Percentiles rank a stretch among this genome's conserved stretches.
Evolutionary conservation across 2,888 invertebrate species (phyloP).

Genomic region (Papilio elwesi): DNA sequence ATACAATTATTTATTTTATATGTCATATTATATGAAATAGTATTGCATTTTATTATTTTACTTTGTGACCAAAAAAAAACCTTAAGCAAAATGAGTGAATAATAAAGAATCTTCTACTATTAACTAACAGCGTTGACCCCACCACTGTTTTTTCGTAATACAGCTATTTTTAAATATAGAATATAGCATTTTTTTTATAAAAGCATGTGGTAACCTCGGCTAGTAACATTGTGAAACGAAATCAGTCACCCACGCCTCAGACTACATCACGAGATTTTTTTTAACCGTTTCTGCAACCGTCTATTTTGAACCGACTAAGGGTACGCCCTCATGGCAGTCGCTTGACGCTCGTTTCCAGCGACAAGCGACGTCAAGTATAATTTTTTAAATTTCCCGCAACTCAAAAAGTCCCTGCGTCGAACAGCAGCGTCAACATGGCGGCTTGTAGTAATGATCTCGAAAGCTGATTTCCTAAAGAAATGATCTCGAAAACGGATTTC

Average conservation of each 20-base stretch:
- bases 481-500: no score
- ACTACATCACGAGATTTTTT: constrained; percentile 52
- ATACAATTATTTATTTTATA: neutral
- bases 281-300: constrained; percentile 49
- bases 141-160: neutral
- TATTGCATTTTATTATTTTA: no score
- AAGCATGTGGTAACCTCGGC: constrained; percentile 19
- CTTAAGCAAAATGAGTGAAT: neutral
- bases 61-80: neutral
- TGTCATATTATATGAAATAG: no score
- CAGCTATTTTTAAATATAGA: constrained; percentile 23
- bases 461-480: no score
- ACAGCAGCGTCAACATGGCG: no score
- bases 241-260: constrained; percentile 53
- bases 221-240: constrained; percentile 56
- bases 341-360: no score
- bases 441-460: no score
- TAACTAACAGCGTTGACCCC: neutral
- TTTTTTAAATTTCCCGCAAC: no score
- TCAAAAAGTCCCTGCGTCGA: no score
- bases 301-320: constrained; percentile 48
- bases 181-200: constrained; percentile 16
- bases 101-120: neutral
- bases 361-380: no score
- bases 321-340: no score